These are phyloP conservation scores for Megalops atlanticus DNA, from an alignment of 2,113 vertebrate species.

Conservation along the genomic window DNA sequence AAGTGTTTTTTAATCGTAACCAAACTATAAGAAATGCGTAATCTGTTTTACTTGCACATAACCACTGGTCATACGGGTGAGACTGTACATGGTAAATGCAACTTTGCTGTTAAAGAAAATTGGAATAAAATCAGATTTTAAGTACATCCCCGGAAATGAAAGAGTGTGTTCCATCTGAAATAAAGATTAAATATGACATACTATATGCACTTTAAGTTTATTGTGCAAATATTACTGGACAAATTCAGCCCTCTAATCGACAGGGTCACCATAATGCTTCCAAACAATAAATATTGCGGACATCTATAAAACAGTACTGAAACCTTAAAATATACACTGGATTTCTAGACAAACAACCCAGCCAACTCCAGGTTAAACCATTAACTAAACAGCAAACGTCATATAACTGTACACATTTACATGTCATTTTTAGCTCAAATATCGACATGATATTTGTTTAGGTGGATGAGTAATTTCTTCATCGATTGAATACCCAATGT, in stretches of 20 bases:
- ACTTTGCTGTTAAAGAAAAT: not conserved
- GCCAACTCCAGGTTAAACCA: constrained; percentile 58
- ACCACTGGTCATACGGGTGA: constrained; percentile 7
- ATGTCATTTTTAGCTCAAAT: constrained; percentile 41
- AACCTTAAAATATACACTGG: constrained; percentile 69
- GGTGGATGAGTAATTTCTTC: not conserved
- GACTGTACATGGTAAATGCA: not conserved
- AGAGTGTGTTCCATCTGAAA: constrained; percentile 12
- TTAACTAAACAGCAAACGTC: constrained; percentile 54
- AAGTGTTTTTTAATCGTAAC: too few relatives aligned
- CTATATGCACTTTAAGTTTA: constrained; percentile 54
- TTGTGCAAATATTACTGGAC: constrained; percentile 72
- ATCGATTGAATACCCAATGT: constrained; percentile 20
- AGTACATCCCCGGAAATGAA: not conserved
- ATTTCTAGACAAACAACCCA: constrained; percentile 57
- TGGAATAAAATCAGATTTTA: not conserved
- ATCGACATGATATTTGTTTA: constrained; percentile 17
- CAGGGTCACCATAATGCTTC: constrained; percentile 74
- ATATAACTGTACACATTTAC: constrained; percentile 74
- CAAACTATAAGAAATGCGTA: constrained; percentile 84
- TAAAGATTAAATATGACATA: constrained; percentile 21
- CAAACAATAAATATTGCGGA: constrained; percentile 98
- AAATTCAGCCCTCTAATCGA: constrained; percentile 72
- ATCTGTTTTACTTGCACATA: constrained; percentile 79
- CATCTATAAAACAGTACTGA: constrained; percentile 72